Conservation (phyloP, 2,888 invertebrate genomes). For the Alcis repandata region DNA sequence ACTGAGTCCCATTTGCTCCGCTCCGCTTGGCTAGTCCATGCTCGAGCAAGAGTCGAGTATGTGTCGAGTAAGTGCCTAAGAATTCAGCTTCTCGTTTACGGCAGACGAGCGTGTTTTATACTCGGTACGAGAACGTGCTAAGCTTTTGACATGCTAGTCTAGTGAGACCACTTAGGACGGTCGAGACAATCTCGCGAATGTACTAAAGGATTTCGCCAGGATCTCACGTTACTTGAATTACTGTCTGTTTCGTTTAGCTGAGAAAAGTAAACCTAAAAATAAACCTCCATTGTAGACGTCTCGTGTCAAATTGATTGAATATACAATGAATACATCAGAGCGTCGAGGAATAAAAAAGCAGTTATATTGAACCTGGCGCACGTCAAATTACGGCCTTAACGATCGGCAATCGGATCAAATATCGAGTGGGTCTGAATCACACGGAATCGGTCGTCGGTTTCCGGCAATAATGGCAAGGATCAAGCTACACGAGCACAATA, state of each 20-base stretch:
- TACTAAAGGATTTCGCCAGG: constrained; percentile 20
- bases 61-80: constrained; percentile 59
- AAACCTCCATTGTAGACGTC: constrained; percentile 6
- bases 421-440: constrained; percentile 38
- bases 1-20: constrained; percentile 52
- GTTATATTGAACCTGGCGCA: constrained; percentile 40
- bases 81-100: constrained; percentile 57
- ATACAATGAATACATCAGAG: constrained; percentile 23
- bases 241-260: constrained; percentile 3
- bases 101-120: constrained; percentile 51
- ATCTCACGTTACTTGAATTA: constrained; percentile 16
- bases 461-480: constrained; percentile 39
- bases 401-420: constrained; percentile 46
- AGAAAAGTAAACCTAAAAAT: constrained; percentile 4
- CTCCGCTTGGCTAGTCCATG: constrained; percentile 57
- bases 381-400: constrained; percentile 40
- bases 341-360: constrained; percentile 29
- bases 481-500: constrained; percentile 43
- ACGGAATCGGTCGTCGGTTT: constrained; percentile 32
- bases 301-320: constrained; percentile 26
- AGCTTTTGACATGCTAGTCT: constrained; percentile 45
- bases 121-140: constrained; percentile 46
- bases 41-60: constrained; percentile 57
- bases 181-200: constrained; percentile 30
- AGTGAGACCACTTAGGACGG: constrained; percentile 43